Evolutionary conservation across 2,888 invertebrate species (phyloP), one percentile per base, ranked within the genome.

Genomic region (Lydus trimaculatus): DNA sequence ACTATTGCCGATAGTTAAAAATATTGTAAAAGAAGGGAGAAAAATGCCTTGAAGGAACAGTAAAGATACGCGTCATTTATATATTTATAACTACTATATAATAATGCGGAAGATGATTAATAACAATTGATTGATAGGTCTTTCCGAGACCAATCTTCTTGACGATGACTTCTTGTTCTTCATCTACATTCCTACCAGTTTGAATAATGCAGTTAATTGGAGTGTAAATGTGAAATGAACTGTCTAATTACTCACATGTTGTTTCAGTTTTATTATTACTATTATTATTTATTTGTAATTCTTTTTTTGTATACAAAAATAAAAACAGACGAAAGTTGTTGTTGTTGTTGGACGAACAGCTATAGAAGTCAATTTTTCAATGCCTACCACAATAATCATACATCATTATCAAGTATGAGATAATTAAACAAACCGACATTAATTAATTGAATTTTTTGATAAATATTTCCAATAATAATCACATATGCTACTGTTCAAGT

Each of bases 191-290:
- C 31, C 64, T 60, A 60, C 58, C 31, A 36, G 43, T 17, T 59
- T 43, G 60, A 56, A 63, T 63, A 60, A 64, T 43, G 64, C 60
- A 64, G 64, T 64, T 64, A 64, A 64, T 64, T 64, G 64, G 64
- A 64, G 64, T 64, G 43, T 64, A 64, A 64, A 64, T 59, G 64
- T 60, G 60, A 64, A 64, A 59, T 64, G 64, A 64, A 64, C 64
- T 59, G 64, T 64, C 64, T 64, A 64, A 64, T 64, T 64, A 64
- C 43, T 64, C 59, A 64, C 43, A 60, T 31, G 58, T 25, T 64
- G 64, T 64, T 60, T 64, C 64, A 64, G 60, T 64, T 60, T 59
- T 64, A 64, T 64, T 25, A 59, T 64, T 31, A 58, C 25, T 52
- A 25, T 52, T 43, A 43, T 52, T 52, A 52, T 52, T 23, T 23